Base-by-base conservation (phyloP, 2,888 invertebrate species). In the Thymelicus acteon region DNA sequence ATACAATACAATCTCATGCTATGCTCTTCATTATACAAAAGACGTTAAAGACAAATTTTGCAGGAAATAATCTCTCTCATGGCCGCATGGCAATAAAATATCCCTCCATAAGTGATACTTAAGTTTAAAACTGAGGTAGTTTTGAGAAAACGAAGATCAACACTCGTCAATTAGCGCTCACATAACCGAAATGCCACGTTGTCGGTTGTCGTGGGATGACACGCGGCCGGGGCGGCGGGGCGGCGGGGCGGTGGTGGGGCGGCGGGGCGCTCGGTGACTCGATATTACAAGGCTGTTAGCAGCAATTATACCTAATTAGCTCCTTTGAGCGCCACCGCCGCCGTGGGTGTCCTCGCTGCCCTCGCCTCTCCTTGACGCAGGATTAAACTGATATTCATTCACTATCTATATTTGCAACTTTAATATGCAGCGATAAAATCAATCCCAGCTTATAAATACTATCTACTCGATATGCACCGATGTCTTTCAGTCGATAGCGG, bases 221-320 rank as follows among this genome's bases (percentile, higher is more conserved):
- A 44, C 37, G 49, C 60, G 39, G 31, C 31, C 4, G 31, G 31
- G 31, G 31, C 31, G 31, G 31, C 3, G 31, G 24, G 24, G 24
- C 24, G 24, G 24, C 3, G 24, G 24, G 24, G 24, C 24, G n/a
- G n/a, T n/a, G n/a, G n/a, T n/a, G n/a, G n/a, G 31, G 31, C 5
- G 37, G 40, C 48, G 44, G 5, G 54, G 19, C 60, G 48, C 47
- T 47, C 67, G 24, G 67, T 19, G 39, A 61, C 52, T 68, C 62
- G 62, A 69, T 69, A 63, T 69, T 62, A 69, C 68, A 69, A 69
- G 68, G 57, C 63, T 63, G 48, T 69, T 63, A 69, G 69, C 47
- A 13, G 58, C 63, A 47, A 63, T 69, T 63, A 63, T 39, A 69
- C 63, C 39, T 63, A 58, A 63, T 69, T 57, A 63, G 63, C 47